Evolutionary conservation across 2,113 vertebrate genomes (phyloP), one percentile per base, ranked within the genome.

Genomic region (Etheostoma cragini): DNA sequence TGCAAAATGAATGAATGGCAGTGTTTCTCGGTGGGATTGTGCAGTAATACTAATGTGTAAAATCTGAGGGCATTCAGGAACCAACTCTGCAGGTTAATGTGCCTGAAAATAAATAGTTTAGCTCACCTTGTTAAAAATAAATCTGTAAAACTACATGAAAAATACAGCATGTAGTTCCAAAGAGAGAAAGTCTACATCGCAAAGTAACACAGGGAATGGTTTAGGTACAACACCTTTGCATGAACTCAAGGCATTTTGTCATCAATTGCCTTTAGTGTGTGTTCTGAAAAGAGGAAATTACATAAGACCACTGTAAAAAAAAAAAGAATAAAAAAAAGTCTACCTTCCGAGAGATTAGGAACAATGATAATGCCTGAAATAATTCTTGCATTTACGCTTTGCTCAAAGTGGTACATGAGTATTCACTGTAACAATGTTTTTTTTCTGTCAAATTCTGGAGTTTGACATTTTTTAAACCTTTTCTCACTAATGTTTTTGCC

Each of bases 281-380:
- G 22, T 79, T 83, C 35, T 65, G 46, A 81, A 72, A 81, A 70
- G 65, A 72, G 50, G 61, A 75, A 81, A 90, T 82, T 80, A 72
- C 76, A 81, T 57, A 46, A 73, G 72, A 66, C 46, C 26, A 54
- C 3, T 1, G 72, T 73, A 45, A 76, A 70, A 75, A 72, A 42
- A 30, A 30, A 30, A 30, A 3, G 3, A 3, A 30, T 1, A n/a
- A n/a, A n/a, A n/a, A 74, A 60, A 83, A 1, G 3, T 77, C 19
- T 63, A 71, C 75, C 50, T 81, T 76, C 54, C 58, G n/a, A 76
- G 54, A 62, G 17, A 21, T 45, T 22, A 62, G 50, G 69, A 80
- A 70, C 58, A 70, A 78, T 72, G 26, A 61, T 72, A 76, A 65
- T 38, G 61, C 21, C 53, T 81, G 33, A 58, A 33, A 78, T 73